phyloP scores from a whole-genome alignment of 2,113 vertebrate genomes.

The Cepphus grylle region DNA sequence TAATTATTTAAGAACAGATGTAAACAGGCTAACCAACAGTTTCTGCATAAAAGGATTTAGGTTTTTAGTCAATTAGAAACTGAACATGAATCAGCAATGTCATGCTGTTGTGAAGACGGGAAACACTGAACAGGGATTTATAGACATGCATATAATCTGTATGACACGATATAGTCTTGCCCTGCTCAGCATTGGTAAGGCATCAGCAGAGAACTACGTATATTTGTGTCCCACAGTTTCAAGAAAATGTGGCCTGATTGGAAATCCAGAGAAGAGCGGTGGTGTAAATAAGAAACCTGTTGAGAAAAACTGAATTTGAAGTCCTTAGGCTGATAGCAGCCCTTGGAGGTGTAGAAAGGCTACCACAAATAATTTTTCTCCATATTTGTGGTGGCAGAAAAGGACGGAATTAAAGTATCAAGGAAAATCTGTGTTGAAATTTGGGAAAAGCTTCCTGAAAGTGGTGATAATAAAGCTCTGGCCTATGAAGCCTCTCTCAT shows the following conservation, averaged over 20 bases:
- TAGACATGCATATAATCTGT: background rate
- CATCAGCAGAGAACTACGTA: background rate
- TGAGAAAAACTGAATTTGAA: background rate
- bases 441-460: background rate
- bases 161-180: background rate
- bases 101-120: background rate
- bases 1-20: background rate
- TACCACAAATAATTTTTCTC: background rate
- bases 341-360: background rate
- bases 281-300: background rate
- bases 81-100: background rate
- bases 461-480: background rate
- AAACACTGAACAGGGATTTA: background rate
- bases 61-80: background rate
- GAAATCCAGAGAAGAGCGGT: background rate
- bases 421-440: background rate
- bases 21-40: background rate
- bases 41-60: background rate
- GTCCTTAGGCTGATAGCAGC: background rate
- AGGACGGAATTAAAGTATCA: background rate
- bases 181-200: background rate
- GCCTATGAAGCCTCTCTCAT: background rate
- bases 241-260: background rate
- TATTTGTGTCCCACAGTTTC: background rate
- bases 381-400: background rate